Evolutionary conservation across 2,888 invertebrate species (phyloP), one percentile per base, ranked within the genome.

Genomic region (Tiliacea citrago): DNA sequence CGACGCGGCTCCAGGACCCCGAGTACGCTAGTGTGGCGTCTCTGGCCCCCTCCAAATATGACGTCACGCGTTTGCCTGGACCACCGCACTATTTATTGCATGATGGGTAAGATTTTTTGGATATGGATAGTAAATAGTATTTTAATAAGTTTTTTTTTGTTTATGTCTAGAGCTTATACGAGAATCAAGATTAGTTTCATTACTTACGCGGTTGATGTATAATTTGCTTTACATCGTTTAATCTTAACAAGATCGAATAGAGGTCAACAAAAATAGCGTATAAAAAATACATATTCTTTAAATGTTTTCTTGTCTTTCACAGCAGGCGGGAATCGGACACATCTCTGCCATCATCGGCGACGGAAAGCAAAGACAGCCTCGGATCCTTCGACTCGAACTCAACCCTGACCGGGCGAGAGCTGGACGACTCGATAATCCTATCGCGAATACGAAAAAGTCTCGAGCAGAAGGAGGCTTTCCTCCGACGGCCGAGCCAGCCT

Each of bases 381-480:
- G 97, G 97, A 83, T 97, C 97, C 61, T 97, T 97, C 93, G 97
- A 97, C 92, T 97, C 98, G 68, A 97, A 97, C 90, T 97, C 97
- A 71, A 97, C 97, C 67, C 94, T 97, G 69, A 97, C 97, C 58
- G 97, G 97, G 75, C 97, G 97, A 90, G 97, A 97, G 87, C 96
- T 97, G 82, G 98, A 98, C 92, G 98, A 98, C 93, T 97, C 98
- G 75, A 96, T 97, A 65, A 97, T 97, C 89, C 97, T 98, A 97
- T 97, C 97, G 83, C 97, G 98, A 94, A 97, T 98, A 92, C 97
- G 98, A 86, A 98, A 98, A 93, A 98, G 98, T 90, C 97, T 98
- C 89, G 98, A 98, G 91, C 98, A 98, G 91, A 99, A 99, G 93
- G 98, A 99, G 92, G 98, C 98, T 89, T 99, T 99, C 94, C 97